These are phyloP conservation scores for Eulacestoma nigropectus DNA, from an alignment of 2,113 vertebrate species.

Conservation along the genomic window DNA sequence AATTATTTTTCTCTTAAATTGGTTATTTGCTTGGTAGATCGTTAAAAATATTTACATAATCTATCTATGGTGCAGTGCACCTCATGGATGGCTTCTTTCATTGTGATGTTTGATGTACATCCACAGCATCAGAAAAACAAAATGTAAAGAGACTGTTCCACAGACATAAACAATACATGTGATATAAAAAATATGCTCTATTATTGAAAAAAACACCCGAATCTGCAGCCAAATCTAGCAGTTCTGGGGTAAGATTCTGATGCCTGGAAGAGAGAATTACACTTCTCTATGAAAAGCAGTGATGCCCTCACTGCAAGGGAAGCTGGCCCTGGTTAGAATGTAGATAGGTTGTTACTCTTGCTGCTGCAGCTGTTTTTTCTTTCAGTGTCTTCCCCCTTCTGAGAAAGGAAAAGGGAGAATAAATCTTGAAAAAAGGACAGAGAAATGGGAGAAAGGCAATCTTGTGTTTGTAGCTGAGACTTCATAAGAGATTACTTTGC, in stretches of 20 bases:
- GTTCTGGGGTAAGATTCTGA: background rate
- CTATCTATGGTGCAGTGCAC: background rate
- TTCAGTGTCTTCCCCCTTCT: background rate
- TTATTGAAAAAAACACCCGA: background rate
- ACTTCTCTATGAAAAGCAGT: background rate
- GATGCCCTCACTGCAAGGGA: background rate
- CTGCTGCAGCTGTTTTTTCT: background rate
- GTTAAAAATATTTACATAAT: conserved; percentile 25
- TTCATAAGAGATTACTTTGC: background rate
- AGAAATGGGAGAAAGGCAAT: background rate
- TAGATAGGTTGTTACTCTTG: background rate
- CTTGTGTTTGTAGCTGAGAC: background rate
- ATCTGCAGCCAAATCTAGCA: background rate
- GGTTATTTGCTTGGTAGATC: background rate
- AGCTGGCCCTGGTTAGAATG: background rate
- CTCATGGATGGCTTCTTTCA: conserved; percentile 8
- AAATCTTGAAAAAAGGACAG: background rate
- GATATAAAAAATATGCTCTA: background rate
- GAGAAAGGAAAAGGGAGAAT: background rate
- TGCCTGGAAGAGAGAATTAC: background rate
- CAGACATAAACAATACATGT: background rate
- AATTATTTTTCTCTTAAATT: conserved; percentile 42
- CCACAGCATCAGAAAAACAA: background rate
- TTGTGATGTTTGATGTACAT: conserved; percentile 25
- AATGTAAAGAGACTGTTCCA: background rate